Base-by-base conservation (phyloP, 2,888 invertebrate genomes). In the Girardia tigrina region DNA sequence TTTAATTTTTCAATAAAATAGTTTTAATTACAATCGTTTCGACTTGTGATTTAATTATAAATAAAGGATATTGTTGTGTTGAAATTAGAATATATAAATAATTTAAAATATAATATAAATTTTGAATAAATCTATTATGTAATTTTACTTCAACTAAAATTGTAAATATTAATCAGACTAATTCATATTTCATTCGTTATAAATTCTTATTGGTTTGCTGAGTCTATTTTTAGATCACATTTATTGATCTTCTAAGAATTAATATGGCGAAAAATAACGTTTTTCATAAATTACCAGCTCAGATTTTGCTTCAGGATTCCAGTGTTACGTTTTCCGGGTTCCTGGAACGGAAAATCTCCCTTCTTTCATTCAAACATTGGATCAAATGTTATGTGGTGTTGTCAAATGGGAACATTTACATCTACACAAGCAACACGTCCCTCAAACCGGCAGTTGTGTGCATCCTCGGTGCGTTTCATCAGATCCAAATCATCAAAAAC, bases 301-400 rank as follows among this genome's bases (percentile, higher is more conserved):
- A 56, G n/a, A 56, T 56, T 56, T 56, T 56, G 23, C n/a, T 56
- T 8, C 56, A 56, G n/a, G 56, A 56, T 56, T 56, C 56, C 23
- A 56, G 56, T 56, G 56, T 56, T 2, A 56, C 56, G 56, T 56
- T 56, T n/a, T 56, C 56, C 4, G 56, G 56, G n/a, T n/a, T 20
- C 23, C 23, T 56, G 23, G 56, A 56, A 56, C 4, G 56, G 23
- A 56, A 56, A 56, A 56, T 56, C 4, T 20, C 4, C n/a, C 4
- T 56, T 6, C 56, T 56, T 56, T 56, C 56, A 8, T 56, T 56
- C n/a, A 56, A 56, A 16, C 56, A 56, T n/a, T 56, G 56, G 56
- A 56, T 56, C 23, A 56, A 56, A 56, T 56, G 56, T 56, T 56
- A 56, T 16, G 56, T 56, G 4, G 56, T 56, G n/a, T 20, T 56